Evolutionary conservation across 2,797 vertebrate species (phyloP).

Genomic region (Hipposideros larvatus): DNA sequence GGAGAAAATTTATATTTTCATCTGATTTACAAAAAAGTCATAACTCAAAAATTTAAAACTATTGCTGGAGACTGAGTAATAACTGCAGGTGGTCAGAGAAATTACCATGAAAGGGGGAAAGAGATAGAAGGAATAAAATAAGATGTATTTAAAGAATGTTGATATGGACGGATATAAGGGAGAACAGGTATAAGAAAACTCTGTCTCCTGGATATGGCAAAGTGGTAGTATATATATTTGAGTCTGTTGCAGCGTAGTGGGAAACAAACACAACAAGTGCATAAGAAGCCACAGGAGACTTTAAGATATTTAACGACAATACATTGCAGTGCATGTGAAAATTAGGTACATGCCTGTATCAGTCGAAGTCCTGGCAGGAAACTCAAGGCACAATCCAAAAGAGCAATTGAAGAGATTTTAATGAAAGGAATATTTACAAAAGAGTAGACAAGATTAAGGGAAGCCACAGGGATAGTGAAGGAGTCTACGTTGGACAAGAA

Average conservation of each 20-base stretch:
- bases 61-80: not conserved
- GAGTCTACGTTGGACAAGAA: not conserved
- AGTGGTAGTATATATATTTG: not conserved
- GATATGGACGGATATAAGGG: not conserved
- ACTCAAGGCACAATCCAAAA: not conserved
- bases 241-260: not conserved
- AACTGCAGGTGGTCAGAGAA: not conserved
- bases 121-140: constrained; percentile 18
- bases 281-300: not conserved
- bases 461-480: not conserved
- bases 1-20: constrained; percentile 1
- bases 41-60: constrained; percentile 25
- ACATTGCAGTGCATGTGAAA: not conserved
- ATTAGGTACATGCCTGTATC: not conserved
- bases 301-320: not conserved
- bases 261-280: not conserved
- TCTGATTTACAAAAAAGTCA: constrained; percentile 12
- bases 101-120: not conserved
- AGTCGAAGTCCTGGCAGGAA: not conserved
- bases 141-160: not conserved
- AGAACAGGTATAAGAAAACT: not conserved
- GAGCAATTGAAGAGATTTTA: not conserved
- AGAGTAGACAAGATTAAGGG: not conserved
- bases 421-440: not conserved
- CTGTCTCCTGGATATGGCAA: not conserved